Percentiles rank a stretch among this genome's conserved stretches.
These are phyloP conservation scores for mouse (Mus musculus) DNA, from an alignment of 2,113 vertebrate genomes.

Conservation along the genomic window DNA sequence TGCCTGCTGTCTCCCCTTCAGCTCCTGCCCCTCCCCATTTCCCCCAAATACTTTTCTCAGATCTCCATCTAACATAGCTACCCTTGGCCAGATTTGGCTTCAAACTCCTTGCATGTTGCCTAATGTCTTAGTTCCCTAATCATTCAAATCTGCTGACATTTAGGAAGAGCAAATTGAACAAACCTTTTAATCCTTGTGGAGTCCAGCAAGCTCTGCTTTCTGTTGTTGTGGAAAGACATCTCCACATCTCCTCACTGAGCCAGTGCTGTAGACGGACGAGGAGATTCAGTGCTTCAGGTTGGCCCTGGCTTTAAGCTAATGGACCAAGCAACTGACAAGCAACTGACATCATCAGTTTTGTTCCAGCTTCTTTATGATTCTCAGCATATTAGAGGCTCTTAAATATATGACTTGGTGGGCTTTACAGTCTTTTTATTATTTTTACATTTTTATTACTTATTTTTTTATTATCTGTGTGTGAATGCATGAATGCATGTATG, in stretches of 20 bases:
- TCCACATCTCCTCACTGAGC: neutral
- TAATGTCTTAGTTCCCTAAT: conserved; percentile 5
- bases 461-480: neutral
- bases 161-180: conserved; percentile 32
- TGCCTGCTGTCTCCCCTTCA: neutral
- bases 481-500: neutral
- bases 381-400: neutral
- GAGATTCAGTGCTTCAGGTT: rapidly evolving
- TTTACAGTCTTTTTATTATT: neutral
- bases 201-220: neutral
- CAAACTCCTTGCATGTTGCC: neutral
- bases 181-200: neutral
- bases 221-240: neutral
- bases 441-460: neutral
- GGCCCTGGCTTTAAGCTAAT: neutral
- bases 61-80: neutral
- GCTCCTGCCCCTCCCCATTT: neutral
- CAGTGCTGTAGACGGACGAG: neutral
- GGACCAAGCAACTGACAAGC: neutral
- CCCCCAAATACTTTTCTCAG: neutral
- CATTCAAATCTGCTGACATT: conserved; percentile 32
- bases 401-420: conserved; percentile 2
- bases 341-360: neutral
- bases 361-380: neutral
- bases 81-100: conserved; percentile 1